Conservation (phyloP, 1,140 invertebrate genomes). For the Macrostomum lignano region DNA sequence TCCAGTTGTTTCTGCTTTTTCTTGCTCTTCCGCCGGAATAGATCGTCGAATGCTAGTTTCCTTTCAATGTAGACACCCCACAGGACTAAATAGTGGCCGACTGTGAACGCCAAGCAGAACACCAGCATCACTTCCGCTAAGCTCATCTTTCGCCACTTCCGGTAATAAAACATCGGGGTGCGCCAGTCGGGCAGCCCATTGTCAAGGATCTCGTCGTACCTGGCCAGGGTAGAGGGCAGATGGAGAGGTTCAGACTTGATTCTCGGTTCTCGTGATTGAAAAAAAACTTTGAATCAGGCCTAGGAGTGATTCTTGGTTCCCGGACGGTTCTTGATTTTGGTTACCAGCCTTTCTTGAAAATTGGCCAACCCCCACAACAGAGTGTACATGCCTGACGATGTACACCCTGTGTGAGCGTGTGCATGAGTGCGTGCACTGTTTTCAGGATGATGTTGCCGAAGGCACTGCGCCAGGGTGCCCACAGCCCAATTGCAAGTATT, state of each 20-base stretch:
- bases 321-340: too few relatives aligned
- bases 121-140: conserved; percentile 52
- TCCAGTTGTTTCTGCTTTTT: conserved; percentile 1
- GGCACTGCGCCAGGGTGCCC: too few relatives aligned
- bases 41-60: conserved; percentile 12
- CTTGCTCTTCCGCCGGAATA: conserved; percentile 10
- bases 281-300: too few relatives aligned
- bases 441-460: too few relatives aligned
- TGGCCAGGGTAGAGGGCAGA: conserved; percentile 9
- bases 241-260: background rate
- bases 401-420: too few relatives aligned
- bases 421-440: too few relatives aligned
- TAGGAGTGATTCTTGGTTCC: too few relatives aligned
- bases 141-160: conserved; percentile 71
- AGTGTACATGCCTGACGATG: too few relatives aligned
- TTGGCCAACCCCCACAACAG: too few relatives aligned
- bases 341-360: too few relatives aligned
- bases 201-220: conserved; percentile 56
- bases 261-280: background rate
- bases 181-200: conserved; percentile 83
- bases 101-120: conserved; percentile 49
- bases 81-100: conserved; percentile 65
- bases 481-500: too few relatives aligned
- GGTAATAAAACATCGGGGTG: conserved; percentile 71
- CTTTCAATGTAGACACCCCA: conserved; percentile 66